Conservation (phyloP, 2,888 invertebrate species). For the Bibio marci region DNA sequence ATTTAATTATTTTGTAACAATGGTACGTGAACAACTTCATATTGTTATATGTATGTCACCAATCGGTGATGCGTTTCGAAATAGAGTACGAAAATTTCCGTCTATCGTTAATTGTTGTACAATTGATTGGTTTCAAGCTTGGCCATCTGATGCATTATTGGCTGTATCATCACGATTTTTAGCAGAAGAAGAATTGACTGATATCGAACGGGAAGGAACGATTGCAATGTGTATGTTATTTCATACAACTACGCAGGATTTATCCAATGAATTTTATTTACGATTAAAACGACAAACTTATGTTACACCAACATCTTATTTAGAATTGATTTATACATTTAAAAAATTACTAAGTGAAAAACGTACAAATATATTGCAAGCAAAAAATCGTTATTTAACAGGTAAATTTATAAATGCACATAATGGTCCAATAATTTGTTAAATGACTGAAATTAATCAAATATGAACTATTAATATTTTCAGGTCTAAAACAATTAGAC, state of each 20-base stretch:
- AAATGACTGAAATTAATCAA: neutral
- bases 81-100: constrained; percentile 76
- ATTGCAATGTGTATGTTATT: constrained; percentile 82
- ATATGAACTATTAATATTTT: too few relatives aligned
- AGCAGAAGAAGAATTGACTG: constrained; percentile 52
- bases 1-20: constrained; percentile 69
- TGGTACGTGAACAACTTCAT: constrained; percentile 75
- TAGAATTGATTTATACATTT: constrained; percentile 82
- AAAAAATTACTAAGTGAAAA: constrained; percentile 60
- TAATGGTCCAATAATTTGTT: neutral
- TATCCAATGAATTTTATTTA: constrained; percentile 45
- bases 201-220: constrained; percentile 54
- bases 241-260: constrained; percentile 61
- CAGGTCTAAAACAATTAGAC: constrained; percentile 69
- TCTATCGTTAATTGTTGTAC: constrained; percentile 89
- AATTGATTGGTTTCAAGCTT: constrained; percentile 91
- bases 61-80: constrained; percentile 70
- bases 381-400: neutral
- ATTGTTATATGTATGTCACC: constrained; percentile 81
- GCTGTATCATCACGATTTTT: constrained; percentile 74
- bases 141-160: constrained; percentile 84
- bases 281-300: constrained; percentile 65
- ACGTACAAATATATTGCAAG: constrained; percentile 27
- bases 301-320: constrained; percentile 84
- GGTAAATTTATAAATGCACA: neutral